Conservation (phyloP, 2,888 invertebrate species). For the Falcaria lacertinaria region DNA sequence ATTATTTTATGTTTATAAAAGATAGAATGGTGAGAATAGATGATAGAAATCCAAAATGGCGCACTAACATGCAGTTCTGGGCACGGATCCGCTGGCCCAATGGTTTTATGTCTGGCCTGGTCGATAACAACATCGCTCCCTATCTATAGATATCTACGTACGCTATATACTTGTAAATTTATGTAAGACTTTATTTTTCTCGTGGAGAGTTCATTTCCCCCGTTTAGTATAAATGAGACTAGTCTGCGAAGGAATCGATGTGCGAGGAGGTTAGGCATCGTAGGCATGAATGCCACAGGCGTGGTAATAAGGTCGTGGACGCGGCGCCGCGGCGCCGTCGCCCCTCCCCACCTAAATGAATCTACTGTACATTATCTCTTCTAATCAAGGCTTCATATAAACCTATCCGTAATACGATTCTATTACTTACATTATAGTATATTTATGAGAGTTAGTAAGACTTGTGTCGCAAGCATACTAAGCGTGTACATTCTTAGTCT, state of each 20-base stretch:
- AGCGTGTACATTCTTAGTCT: too few species aligned
- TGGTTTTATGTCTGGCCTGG: too few species aligned
- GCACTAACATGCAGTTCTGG: too few species aligned
- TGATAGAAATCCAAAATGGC: too few species aligned
- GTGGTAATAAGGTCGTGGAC: slow-evolving; percentile 67
- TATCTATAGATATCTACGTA: too few species aligned
- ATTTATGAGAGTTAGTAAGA: not conserved
- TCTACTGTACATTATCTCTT: slow-evolving; percentile 36
- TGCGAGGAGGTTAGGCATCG: slow-evolving; percentile 57
- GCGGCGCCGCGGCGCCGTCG: slow-evolving; percentile 65
- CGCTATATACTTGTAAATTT: too few species aligned
- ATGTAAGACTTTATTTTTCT: slow-evolving; percentile 18
- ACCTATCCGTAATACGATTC: not conserved
- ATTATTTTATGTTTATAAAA: too few species aligned
- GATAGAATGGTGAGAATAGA: too few species aligned
- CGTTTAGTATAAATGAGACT: slow-evolving; percentile 30
- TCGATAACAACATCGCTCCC: too few species aligned
- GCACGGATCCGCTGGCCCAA: too few species aligned
- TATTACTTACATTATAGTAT: not conserved
- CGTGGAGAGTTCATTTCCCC: slow-evolving; percentile 18
- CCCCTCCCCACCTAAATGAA: slow-evolving; percentile 53
- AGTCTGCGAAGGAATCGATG: slow-evolving; percentile 55
- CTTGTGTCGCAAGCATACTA: not conserved
- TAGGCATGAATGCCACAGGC: slow-evolving; percentile 38
- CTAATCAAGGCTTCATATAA: slow-evolving; percentile 4